Conservation (phyloP, 2,797 vertebrate species). For the Dryobates pubescens region DNA sequence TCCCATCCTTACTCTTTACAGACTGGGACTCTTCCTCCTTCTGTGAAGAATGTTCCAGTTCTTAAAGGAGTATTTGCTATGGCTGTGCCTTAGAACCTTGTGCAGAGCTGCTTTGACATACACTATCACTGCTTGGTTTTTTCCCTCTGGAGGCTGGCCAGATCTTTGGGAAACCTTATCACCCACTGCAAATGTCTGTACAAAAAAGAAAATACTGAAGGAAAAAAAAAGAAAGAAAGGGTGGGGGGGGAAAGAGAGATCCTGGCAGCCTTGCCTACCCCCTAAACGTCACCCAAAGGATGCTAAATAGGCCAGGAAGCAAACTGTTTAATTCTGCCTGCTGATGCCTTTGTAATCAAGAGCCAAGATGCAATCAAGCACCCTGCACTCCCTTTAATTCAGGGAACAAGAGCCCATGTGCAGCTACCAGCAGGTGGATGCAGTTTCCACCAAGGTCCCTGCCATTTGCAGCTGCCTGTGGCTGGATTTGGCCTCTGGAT, state of each 20-base stretch:
- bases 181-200: not conserved
- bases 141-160: conserved; percentile 30
- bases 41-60: conserved; percentile 41
- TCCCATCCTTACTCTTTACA: not conserved
- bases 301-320: conserved; percentile 44
- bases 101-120: conserved; percentile 3
- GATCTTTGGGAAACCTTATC: not conserved
- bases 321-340: conserved; percentile 40
- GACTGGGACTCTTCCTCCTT: conserved; percentile 17
- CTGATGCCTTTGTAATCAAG: conserved; percentile 55
- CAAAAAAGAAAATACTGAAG: not conserved
- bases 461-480: not conserved
- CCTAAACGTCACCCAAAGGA: not conserved
- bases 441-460: not conserved
- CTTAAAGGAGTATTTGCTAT: conserved; percentile 61
- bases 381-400: conserved; percentile 5
- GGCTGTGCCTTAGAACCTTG: conserved; percentile 35
- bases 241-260: not conserved
- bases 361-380: conserved; percentile 55
- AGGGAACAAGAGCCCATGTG: conserved; percentile 25
- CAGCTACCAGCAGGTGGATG: not conserved
- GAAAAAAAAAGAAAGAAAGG: not conserved
- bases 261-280: not conserved
- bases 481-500: not conserved
- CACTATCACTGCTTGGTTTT: not conserved